Evolutionary conservation across 1,140 invertebrate genomes (phyloP).

Genomic region (Rhysida immarginata): DNA sequence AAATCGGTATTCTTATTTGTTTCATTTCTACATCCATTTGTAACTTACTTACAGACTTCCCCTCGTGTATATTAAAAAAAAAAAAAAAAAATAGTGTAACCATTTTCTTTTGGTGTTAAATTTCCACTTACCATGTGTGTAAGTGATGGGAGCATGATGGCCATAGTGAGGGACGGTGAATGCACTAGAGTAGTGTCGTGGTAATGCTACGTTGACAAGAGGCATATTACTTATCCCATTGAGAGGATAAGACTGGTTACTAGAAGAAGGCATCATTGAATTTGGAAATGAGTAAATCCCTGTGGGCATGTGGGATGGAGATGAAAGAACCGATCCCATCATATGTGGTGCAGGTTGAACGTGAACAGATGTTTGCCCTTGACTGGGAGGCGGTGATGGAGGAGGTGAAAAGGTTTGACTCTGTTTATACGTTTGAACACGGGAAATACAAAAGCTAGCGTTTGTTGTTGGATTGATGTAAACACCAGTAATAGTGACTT

Average conservation of each 20-base stretch:
- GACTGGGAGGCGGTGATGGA: neutral
- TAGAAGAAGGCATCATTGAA: neutral
- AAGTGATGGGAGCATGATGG: constrained; percentile 11
- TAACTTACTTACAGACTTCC: too few species aligned
- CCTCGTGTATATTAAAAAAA: too few species aligned
- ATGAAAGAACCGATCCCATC: neutral
- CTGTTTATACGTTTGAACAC: constrained; percentile 6
- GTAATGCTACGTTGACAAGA: constrained; percentile 5
- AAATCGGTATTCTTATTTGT: too few species aligned
- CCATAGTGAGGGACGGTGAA: constrained; percentile 17
- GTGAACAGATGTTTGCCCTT: constrained; percentile 1
- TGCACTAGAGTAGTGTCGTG: constrained; percentile 12
- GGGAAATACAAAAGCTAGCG: constrained; percentile 9
- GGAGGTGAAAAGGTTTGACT: neutral
- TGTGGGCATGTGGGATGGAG: neutral
- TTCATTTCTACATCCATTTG: too few species aligned
- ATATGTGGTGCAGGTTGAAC: neutral
- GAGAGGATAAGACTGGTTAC: neutral
- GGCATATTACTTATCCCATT: constrained; percentile 2
- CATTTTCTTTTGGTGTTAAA: too few species aligned
- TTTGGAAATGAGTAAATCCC: neutral
- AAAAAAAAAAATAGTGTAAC: neutral
- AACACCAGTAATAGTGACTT: constrained; percentile 11
- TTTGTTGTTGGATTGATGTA: constrained; percentile 10
- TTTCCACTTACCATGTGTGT: constrained; percentile 13